Conservation (phyloP, 1,140 invertebrate genomes). For the Xylocopa sonorina region DNA sequence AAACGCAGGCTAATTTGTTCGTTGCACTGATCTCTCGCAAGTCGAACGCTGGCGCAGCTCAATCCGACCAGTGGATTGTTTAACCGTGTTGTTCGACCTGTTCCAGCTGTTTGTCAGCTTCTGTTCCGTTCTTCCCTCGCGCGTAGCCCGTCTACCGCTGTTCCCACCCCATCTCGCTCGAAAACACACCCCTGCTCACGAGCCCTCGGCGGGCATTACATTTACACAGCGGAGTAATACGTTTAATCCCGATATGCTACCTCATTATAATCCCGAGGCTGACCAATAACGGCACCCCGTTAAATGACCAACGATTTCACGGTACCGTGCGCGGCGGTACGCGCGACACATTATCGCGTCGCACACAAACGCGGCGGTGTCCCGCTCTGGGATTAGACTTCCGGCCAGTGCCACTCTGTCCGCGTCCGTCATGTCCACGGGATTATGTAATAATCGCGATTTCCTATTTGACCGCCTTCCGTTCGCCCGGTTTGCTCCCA, state of each 20-base stretch:
- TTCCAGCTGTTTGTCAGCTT: slow-evolving; percentile 40
- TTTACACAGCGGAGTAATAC: slow-evolving; percentile 25
- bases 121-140: slow-evolving; percentile 37
- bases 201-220: slow-evolving; percentile 10
- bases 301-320: slow-evolving; percentile 59
- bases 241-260: slow-evolving; percentile 56
- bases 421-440: slow-evolving; percentile 1
- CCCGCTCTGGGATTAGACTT: slow-evolving; percentile 48
- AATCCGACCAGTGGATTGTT: slow-evolving; percentile 56
- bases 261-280: slow-evolving; percentile 61
- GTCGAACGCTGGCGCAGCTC: slow-evolving; percentile 23
- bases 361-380: background rate
- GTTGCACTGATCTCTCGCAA: slow-evolving; percentile 58
- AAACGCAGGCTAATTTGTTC: slow-evolving; percentile 46
- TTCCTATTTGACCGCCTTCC: slow-evolving; percentile 11
- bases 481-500: too few relatives aligned
- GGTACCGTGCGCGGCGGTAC: background rate
- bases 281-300: slow-evolving; percentile 56
- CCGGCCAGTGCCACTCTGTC: background rate
- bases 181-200: background rate
- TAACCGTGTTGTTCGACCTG: slow-evolving; percentile 50
- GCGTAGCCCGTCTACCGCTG: too few relatives aligned
- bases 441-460: slow-evolving; percentile 32
- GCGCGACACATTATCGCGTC: slow-evolving; percentile 28
- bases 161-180: too few relatives aligned